These are phyloP conservation scores for Yponomeuta malinellus DNA, from an alignment of 2,888 invertebrate genomes.

Conservation along the genomic window DNA sequence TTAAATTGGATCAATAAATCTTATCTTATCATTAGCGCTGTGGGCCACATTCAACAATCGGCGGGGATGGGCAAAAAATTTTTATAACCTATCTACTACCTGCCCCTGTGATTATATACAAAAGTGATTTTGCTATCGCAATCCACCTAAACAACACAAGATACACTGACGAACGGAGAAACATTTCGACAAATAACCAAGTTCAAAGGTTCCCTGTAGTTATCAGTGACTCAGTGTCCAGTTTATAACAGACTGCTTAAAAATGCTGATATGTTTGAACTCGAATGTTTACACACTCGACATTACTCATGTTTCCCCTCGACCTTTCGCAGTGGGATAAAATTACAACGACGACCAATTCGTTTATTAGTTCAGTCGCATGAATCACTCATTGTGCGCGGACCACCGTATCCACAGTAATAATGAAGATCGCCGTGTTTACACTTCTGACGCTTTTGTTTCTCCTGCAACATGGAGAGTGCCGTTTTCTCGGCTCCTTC, in stretches of 20 bases:
- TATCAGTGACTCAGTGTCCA: background rate
- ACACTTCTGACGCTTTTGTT: slow-evolving; percentile 39
- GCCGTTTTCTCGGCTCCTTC: slow-evolving; percentile 33
- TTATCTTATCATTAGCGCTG: too few species aligned
- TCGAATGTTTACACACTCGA: background rate
- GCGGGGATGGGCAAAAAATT: too few species aligned
- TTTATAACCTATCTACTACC: too few species aligned
- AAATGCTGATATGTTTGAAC: background rate
- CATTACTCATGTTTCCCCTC: slow-evolving; percentile 32
- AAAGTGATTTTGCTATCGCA: too few species aligned
- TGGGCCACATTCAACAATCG: too few species aligned
- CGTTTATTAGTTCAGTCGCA: slow-evolving; percentile 23
- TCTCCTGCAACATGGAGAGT: slow-evolving; percentile 38
- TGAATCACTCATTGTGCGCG: background rate
- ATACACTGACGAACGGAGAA: too few species aligned
- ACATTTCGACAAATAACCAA: background rate
- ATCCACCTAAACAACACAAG: too few species aligned
- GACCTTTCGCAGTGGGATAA: slow-evolving; percentile 45
- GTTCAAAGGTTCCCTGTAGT: background rate
- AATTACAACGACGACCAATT: slow-evolving; percentile 32
- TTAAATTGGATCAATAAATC: too few species aligned
- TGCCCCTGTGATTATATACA: too few species aligned
- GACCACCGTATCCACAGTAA: slow-evolving; percentile 15
- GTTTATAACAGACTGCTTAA: background rate
- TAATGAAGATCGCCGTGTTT: slow-evolving; percentile 45